Base-by-base conservation (phyloP, 2,113 vertebrate species). In the human (Homo sapiens) region DNA sequence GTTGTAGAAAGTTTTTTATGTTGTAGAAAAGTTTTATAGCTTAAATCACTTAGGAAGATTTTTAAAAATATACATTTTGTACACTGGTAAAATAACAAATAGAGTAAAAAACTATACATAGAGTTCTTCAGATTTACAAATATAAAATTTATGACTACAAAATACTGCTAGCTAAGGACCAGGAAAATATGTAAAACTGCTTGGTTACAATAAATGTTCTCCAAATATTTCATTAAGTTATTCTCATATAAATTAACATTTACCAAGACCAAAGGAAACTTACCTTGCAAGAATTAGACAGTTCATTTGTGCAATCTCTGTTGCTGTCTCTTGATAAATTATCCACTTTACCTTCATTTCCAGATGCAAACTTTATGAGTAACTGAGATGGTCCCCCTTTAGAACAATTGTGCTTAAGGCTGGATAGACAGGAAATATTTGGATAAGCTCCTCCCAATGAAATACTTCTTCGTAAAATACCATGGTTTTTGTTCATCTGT, bases 341-440 rank as follows among this genome's bases (percentile, higher is more conserved):
- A 87, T 97, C 89, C 45, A 98, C 61, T 97, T 98, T 99, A 91
- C 98, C 98, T 92, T 99, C 98, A 93, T 98, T 98, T 97, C 99
- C 99, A 79, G 99, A 98, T 91, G 99, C 99, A 98, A 99, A 99
- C 97, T 99, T 99, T 97, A 99, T 99, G 97, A 99, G 99, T 95
- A 99, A 99, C 84, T 99, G 99, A 87, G 99, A 99, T 87, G 98
- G 98, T 96, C 98, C 98, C 78, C 98, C 98, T 97, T 93, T 98
- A 1, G 98, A 99, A 97, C 98, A 98, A 94, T 95, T 98, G 89
- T 98, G 98, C 93, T 98, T 99, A 97, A 99, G 98, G 97, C 99
- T 99, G 43, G 99, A 99, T 98, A 99, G 99, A 70, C 99, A 99
- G 97, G 99, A 99, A 98, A 99, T 98, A 98, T 98, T 99, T 27